These are phyloP conservation scores for Lasiurus borealis DNA, from an alignment of 2,113 vertebrate genomes.

Conservation along the genomic window DNA sequence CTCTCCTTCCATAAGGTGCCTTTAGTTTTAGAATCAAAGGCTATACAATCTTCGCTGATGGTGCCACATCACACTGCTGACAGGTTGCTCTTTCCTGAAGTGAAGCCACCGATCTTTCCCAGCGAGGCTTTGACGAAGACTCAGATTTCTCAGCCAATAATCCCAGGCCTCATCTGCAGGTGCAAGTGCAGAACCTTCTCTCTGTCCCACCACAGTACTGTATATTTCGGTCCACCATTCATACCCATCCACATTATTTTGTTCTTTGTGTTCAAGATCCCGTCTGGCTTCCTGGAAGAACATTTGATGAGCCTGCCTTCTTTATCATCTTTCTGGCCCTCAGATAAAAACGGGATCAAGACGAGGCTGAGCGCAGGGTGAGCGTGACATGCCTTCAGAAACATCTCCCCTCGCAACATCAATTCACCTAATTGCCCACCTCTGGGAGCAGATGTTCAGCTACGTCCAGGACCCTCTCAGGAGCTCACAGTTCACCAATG, in stretches of 20 bases:
- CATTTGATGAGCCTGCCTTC: neutral
- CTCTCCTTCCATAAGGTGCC: neutral
- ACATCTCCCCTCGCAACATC: neutral
- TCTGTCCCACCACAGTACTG: neutral
- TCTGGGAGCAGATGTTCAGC: neutral
- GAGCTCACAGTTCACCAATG: neutral
- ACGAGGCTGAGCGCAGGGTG: neutral
- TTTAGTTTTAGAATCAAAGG: neutral
- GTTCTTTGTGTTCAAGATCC: neutral
- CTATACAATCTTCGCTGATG: neutral
- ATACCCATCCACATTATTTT: neutral
- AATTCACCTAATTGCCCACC: neutral
- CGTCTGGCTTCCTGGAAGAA: neutral
- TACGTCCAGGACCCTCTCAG: neutral
- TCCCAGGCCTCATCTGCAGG: neutral
- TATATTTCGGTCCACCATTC: neutral
- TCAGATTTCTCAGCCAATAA: neutral
- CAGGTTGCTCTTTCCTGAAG: neutral
- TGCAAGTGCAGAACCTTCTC: neutral
- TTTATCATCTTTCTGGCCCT: neutral
- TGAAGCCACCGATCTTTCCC: neutral
- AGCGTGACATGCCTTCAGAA: neutral
- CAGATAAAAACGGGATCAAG: neutral
- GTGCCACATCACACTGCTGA: neutral
- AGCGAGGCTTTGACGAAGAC: neutral